phyloP scores from a whole-genome alignment of 1,140 invertebrate genomes.

The Helicoverpa zea region DNA sequence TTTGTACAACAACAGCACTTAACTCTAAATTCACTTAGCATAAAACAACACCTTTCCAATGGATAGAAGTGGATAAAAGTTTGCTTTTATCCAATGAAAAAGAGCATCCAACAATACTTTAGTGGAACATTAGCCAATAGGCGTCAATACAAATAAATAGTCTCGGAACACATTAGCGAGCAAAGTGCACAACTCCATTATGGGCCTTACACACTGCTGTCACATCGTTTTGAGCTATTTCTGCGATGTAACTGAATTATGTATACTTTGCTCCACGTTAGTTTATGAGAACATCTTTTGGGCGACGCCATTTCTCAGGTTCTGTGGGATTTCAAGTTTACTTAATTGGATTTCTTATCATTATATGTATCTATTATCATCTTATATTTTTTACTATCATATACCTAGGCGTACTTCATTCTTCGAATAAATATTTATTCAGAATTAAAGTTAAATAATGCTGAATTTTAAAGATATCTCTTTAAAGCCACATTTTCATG shows the following conservation, averaged over 20 bases:
- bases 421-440: too few species aligned
- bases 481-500: background rate
- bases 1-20: background rate
- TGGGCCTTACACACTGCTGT: conserved; percentile 21
- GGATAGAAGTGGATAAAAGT: background rate
- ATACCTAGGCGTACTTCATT: too few species aligned
- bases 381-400: too few species aligned
- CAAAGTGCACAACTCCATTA: conserved; percentile 45
- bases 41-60: background rate
- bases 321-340: background rate
- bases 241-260: conserved; percentile 51
- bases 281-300: conserved; percentile 45
- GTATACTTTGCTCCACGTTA: conserved; percentile 38
- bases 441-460: too few species aligned
- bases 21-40: conserved; percentile 9
- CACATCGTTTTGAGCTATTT: conserved; percentile 50
- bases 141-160: conserved; percentile 49
- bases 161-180: conserved; percentile 35
- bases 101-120: background rate
- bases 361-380: too few species aligned
- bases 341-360: background rate
- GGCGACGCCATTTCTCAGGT: conserved; percentile 21
- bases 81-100: conserved; percentile 7
- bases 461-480: too few species aligned
- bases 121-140: conserved; percentile 15